Conservation (phyloP, 2,888 invertebrate genomes). For the Campopleginae sp. region DNA sequence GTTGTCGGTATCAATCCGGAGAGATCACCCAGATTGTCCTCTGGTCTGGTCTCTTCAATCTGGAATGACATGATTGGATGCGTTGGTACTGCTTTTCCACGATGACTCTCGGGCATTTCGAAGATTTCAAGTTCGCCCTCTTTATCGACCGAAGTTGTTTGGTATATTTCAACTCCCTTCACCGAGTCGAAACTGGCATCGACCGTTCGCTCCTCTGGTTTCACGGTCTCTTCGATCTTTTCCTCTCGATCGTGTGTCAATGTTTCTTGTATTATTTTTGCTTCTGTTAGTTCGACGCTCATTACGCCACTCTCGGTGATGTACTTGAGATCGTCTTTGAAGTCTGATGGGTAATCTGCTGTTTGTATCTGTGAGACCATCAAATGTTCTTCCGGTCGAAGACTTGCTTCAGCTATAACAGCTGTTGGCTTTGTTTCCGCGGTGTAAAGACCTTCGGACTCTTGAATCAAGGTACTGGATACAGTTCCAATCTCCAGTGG, state of each 20-base stretch:
- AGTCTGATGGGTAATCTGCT: constrained; percentile 86
- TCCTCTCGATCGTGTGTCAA: constrained; percentile 89
- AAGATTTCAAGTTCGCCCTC: constrained; percentile 86
- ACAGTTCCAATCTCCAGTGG: constrained; percentile 87
- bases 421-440: constrained; percentile 85
- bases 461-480: constrained; percentile 87
- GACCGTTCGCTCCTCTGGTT: constrained; percentile 81
- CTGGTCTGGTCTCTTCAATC: constrained; percentile 83
- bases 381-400: constrained; percentile 87
- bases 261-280: constrained; percentile 87
- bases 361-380: constrained; percentile 87
- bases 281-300: constrained; percentile 87
- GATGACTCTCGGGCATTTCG: constrained; percentile 85
- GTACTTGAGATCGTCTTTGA: constrained; percentile 86
- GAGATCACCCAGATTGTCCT: constrained; percentile 84
- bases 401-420: constrained; percentile 86
- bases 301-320: constrained; percentile 85
- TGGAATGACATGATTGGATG: constrained; percentile 86
- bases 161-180: constrained; percentile 87
- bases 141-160: constrained; percentile 88
- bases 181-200: constrained; percentile 87
- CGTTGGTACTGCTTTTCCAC: constrained; percentile 84
- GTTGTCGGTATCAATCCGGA: constrained; percentile 83
- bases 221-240: constrained; percentile 79
- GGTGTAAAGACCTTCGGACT: constrained; percentile 87